Base-by-base conservation (phyloP, 2,888 invertebrate genomes). In the Tetragnatha montana region DNA sequence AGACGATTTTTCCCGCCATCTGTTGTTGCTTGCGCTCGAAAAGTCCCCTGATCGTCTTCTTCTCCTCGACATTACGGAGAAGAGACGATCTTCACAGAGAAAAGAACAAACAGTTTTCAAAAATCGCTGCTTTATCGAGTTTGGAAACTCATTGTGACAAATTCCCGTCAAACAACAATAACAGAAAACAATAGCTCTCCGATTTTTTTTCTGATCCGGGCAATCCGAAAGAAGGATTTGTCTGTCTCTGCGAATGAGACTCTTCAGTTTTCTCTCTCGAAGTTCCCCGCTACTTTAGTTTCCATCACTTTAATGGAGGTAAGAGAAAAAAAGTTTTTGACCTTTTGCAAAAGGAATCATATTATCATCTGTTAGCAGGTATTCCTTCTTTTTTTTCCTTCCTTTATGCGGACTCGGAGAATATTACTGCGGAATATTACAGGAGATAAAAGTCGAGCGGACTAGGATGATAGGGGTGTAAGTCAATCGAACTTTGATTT, bases 261-360 rank as follows among this genome's bases (percentile, higher is more conserved):
- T 78, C 78, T 51, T 85, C 78, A 79, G 85, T 79, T 78, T 85
- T 79, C 70, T 35, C 35, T n/a, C n/a, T 84, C 51, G 50, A 51
- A 81, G 50, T 71, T 70, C 71, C 70, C 14, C 49, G 35, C 22
- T 79, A 47, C 88, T 88, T 83, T 71, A 68, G 82, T 83, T 79
- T 88, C 88, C 88, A 88, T 88, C 88, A 88, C 49, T 79, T 76
- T 88, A 88, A 88, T 88, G 88, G 88, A 51, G 82, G 73, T 51
- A 19, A n/a, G n/a, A n/a, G n/a, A n/a, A 71, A 47, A 82, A 70
- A 82, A 83, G 35, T 74, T 19, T 83, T 83, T 83, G 35, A 68
- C 47, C 14, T 8, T 51, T 0, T 83, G 74, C 74, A 60, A n/a
- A 19, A 83, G 22, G 83, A 83, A 83, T 83, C 83, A 74, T 74